Evolutionary conservation across 2,113 vertebrate genomes (phyloP).

Genomic region (Tretioscincus oriximinensis): DNA sequence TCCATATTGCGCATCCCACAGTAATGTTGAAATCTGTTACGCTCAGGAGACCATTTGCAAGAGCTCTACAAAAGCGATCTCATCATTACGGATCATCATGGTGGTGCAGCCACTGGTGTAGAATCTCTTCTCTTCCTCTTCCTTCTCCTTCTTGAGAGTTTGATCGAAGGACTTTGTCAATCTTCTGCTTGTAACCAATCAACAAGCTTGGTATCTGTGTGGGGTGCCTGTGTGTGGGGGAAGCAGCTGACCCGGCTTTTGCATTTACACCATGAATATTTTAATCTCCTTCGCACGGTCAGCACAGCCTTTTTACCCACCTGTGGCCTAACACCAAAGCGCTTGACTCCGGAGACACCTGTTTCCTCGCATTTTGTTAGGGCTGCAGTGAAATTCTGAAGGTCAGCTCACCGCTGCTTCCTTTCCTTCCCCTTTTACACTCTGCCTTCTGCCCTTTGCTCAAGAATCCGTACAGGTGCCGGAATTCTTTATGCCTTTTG

Average conservation of each 20-base stretch:
- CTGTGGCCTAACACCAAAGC: conserved; percentile 19
- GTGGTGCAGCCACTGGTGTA: too few relatives aligned
- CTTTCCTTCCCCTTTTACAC: background rate
- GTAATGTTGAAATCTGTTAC: too few relatives aligned
- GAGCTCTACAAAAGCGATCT: too few relatives aligned
- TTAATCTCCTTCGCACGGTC: conserved; percentile 26
- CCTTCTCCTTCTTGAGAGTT: conserved; percentile 41
- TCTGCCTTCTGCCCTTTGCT: conserved; percentile 7
- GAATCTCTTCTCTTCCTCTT: background rate
- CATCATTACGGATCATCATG: too few relatives aligned
- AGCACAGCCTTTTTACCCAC: conserved; percentile 15
- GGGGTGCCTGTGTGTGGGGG: too few relatives aligned
- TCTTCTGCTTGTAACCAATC: conserved; percentile 53
- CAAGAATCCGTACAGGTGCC: conserved; percentile 1
- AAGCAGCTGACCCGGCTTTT: conserved; percentile 23
- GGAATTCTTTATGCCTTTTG: conserved; percentile 15
- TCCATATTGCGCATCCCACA: too few relatives aligned
- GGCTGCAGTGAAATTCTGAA: background rate
- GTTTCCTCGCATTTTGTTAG: conserved; percentile 23
- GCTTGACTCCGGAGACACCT: conserved; percentile 2
- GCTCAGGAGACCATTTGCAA: too few relatives aligned
- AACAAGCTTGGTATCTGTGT: conserved; percentile 32
- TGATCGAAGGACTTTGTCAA: conserved; percentile 25
- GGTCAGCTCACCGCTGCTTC: conserved; percentile 13
- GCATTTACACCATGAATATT: conserved; percentile 34